Conservation (phyloP, 1,140 invertebrate species). For the Drosophila santomea region DNA sequence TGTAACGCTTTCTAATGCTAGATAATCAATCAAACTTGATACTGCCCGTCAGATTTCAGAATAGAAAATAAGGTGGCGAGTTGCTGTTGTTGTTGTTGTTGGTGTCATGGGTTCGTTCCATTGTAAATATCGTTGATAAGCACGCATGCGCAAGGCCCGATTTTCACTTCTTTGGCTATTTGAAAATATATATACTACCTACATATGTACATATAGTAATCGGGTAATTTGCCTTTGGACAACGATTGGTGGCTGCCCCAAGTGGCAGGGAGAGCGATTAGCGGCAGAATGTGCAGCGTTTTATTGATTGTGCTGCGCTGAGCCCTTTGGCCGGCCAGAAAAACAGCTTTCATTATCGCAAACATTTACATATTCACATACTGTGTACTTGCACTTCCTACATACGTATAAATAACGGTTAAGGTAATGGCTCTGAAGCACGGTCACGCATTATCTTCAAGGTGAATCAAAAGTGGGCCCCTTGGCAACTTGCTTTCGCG, state of each 20-base stretch:
- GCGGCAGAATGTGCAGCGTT: constrained; percentile 20
- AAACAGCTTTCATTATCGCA: constrained; percentile 1
- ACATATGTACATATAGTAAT: constrained; percentile 6
- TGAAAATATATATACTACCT: neutral
- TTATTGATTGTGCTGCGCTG: constrained; percentile 14
- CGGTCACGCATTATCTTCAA: neutral
- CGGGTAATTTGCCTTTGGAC: constrained; percentile 25
- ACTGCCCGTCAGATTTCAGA: neutral
- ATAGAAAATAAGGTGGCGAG: neutral
- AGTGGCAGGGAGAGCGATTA: constrained; percentile 30
- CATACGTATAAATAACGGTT: neutral
- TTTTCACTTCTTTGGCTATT: neutral
- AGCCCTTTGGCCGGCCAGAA: neutral
- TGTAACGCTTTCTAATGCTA: constrained; percentile 4
- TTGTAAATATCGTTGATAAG: constrained; percentile 7
- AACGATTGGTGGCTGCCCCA: constrained; percentile 18
- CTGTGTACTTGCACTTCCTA: neutral
- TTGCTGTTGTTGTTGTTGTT: neutral
- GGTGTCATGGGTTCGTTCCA: constrained; percentile 1
- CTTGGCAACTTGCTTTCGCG: neutral
- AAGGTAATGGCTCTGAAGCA: neutral
- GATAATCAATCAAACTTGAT: constrained; percentile 13
- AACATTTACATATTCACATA: constrained; percentile 4
- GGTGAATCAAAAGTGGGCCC: neutral
- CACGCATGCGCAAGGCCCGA: constrained; percentile 11